These are phyloP conservation scores for Astyanax mexicanus DNA, from an alignment of 2,797 vertebrate genomes.

Conservation along the genomic window DNA sequence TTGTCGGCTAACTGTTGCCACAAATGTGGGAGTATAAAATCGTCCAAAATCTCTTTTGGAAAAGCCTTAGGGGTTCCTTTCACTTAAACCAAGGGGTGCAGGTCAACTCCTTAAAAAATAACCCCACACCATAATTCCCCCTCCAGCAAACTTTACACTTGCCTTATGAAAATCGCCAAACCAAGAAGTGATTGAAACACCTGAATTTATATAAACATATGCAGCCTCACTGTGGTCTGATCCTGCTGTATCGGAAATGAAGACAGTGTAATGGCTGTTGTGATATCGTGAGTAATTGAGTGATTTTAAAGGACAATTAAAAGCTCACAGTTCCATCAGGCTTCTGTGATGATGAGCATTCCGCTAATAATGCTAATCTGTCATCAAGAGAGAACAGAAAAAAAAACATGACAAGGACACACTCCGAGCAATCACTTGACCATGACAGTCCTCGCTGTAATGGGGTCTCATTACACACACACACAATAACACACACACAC, in stretches of 20 bases:
- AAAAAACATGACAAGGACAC: constrained; percentile 42
- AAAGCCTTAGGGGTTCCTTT: no score
- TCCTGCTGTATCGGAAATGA: background rate
- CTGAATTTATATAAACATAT: no score
- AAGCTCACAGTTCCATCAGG: constrained; percentile 23
- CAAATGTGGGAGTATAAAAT: no score
- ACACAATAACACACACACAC: constrained; percentile 23
- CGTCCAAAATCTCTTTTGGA: no score
- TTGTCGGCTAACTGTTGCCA: no score
- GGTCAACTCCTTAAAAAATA: no score
- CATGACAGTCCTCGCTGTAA: constrained; percentile 20
- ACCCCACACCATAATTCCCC: no score
- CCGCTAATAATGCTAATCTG: constrained; percentile 43
- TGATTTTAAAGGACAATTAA: constrained; percentile 18
- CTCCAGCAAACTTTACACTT: no score
- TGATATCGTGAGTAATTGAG: constrained; percentile 23
- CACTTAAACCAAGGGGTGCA: no score
- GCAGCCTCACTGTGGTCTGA: background rate
- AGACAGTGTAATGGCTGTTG: background rate
- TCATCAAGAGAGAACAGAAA: constrained; percentile 25
- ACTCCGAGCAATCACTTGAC: constrained; percentile 34
- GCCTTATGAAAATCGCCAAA: no score
- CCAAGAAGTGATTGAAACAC: no score
- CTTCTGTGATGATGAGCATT: constrained; percentile 37
- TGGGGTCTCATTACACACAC: constrained; percentile 25